Evolutionary conservation across 1,140 invertebrate genomes (phyloP).

Genomic region (Idris sp.): DNA sequence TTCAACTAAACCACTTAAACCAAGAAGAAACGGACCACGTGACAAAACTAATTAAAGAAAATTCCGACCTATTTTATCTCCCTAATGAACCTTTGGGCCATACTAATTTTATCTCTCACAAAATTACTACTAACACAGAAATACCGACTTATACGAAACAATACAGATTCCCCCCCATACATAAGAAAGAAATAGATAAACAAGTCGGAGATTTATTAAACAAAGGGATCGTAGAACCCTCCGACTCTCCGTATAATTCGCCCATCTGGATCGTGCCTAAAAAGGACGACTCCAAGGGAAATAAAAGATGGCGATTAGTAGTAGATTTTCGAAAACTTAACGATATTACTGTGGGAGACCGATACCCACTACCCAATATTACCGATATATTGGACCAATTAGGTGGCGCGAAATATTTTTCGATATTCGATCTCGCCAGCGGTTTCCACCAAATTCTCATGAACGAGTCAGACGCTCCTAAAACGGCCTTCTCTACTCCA

Average conservation of each 20-base stretch:
- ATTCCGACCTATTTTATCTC: constrained; percentile 4
- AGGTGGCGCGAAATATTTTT: background rate
- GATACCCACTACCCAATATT: background rate
- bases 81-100: background rate
- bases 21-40: too few relatives aligned
- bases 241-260: constrained; percentile 8
- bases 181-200: constrained; percentile 9
- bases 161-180: constrained; percentile 8
- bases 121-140: background rate
- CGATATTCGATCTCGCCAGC: background rate
- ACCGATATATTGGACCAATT: constrained; percentile 1
- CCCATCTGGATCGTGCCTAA: constrained; percentile 8
- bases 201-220: constrained; percentile 3
- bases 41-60: too few relatives aligned
- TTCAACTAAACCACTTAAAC: too few relatives aligned
- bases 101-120: background rate
- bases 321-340: constrained; percentile 5
- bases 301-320: constrained; percentile 8
- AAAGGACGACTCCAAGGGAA: constrained; percentile 6
- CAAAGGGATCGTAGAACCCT: background rate
- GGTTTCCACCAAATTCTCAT: background rate
- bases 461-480: background rate
- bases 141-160: constrained; percentile 4
- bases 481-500: background rate
- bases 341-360: background rate